phyloP scores from a whole-genome alignment of 2,797 vertebrate species.

The Protosalanx chinensis region DNA sequence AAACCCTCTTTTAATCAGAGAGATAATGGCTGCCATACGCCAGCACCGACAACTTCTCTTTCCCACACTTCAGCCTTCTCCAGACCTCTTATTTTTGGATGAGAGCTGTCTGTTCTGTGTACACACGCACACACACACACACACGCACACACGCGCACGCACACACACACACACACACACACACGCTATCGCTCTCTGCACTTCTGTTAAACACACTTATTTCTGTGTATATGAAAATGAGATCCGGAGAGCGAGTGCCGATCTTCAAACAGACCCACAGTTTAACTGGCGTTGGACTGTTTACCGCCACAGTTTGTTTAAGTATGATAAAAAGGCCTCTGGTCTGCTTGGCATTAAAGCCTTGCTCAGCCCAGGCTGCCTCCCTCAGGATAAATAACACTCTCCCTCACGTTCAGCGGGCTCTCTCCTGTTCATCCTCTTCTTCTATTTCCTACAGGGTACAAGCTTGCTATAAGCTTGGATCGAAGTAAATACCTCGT shows the following conservation, averaged over 20 bases:
- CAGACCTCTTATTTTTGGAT: slow-evolving; percentile 42
- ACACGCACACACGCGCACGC: slow-evolving; percentile 1
- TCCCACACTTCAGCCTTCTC: slow-evolving; percentile 39
- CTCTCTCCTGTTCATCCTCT: slow-evolving; percentile 1
- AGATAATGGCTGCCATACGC: slow-evolving; percentile 80
- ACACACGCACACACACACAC: slow-evolving; percentile 3
- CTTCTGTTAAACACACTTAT: slow-evolving; percentile 41
- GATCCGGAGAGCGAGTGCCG: slow-evolving; percentile 20
- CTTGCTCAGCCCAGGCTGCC: slow-evolving; percentile 8
- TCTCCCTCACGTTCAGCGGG: slow-evolving; percentile 15
- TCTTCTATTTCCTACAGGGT: slow-evolving; percentile 25
- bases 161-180: slow-evolving; percentile 7
- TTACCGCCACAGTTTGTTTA: slow-evolving; percentile 61
- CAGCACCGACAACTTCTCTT: slow-evolving; percentile 60
- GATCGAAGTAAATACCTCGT: slow-evolving; percentile 31
- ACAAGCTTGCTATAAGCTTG: slow-evolving; percentile 20
- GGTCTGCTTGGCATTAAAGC: slow-evolving; percentile 17
- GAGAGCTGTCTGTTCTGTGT: slow-evolving; percentile 42
- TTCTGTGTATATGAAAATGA: slow-evolving; percentile 41
- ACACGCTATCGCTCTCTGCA: slow-evolving; percentile 7
- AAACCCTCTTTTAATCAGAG: slow-evolving; percentile 81
- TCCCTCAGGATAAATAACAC: background rate
- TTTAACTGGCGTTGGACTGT: slow-evolving; percentile 58
- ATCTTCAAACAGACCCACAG: slow-evolving; percentile 58
- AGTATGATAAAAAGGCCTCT: slow-evolving; percentile 60